These are phyloP conservation scores for Oreohelix idahoensis DNA, from an alignment of 1,140 invertebrate species.

Conservation along the genomic window DNA sequence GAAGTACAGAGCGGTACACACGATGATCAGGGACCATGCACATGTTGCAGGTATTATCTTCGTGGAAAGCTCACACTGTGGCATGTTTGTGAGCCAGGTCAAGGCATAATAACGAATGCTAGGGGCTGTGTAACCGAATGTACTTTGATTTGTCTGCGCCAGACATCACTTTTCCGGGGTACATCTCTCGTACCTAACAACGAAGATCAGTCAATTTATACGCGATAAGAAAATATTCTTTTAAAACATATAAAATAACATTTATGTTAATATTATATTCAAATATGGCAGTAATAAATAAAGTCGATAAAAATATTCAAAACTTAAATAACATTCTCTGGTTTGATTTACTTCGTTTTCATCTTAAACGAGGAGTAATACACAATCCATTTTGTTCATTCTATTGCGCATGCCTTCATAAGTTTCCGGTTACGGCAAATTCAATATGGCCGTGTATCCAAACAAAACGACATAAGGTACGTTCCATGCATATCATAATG, in stretches of 20 bases:
- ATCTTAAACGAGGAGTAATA: slow-evolving; percentile 11
- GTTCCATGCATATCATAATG: too few species aligned
- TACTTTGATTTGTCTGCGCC: neutral
- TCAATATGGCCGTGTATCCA: slow-evolving; percentile 11
- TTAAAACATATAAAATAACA: neutral
- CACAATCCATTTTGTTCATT: slow-evolving; percentile 16
- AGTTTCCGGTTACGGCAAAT: slow-evolving; percentile 32
- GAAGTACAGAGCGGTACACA: slow-evolving; percentile 93
- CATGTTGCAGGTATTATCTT: slow-evolving; percentile 89
- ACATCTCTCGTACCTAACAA: slow-evolving; percentile 33
- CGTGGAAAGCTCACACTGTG: slow-evolving; percentile 66
- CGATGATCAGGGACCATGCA: slow-evolving; percentile 93
- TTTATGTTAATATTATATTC: neutral
- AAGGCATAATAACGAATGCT: slow-evolving; percentile 39
- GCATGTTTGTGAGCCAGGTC: slow-evolving; percentile 50
- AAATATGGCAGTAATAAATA: neutral
- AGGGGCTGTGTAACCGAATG: neutral
- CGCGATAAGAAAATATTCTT: slow-evolving; percentile 11
- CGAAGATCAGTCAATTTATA: slow-evolving; percentile 17
- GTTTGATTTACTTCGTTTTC: neutral
- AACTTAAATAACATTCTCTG: neutral
- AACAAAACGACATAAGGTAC: too few species aligned
- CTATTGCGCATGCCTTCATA: slow-evolving; percentile 16
- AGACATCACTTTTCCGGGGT: slow-evolving; percentile 30
- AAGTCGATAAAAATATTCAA: neutral